Evolutionary conservation across 2,888 invertebrate genomes (phyloP), one percentile per base, ranked within the genome.

Genomic region (Heliconius erato): DNA sequence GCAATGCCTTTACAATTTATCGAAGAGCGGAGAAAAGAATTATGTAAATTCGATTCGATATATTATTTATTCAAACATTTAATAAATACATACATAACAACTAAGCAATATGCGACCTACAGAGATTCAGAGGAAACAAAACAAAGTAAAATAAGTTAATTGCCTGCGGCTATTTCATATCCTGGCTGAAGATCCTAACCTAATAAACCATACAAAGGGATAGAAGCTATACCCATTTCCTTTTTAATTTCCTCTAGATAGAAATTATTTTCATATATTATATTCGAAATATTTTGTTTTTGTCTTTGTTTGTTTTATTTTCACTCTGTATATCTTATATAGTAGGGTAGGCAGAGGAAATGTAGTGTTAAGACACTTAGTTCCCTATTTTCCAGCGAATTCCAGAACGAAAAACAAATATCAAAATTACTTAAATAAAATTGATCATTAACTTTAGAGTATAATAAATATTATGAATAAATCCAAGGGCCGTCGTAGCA

Each of bases 161-260:
- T 84, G 88, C 86, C 86, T 83, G 86, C 81, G 82, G 86, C 84
- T 44, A 87, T 88, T 89, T 89, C 88, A 91, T 90, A 90, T 90
- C 91, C 91, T 89, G 82, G 14, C 82, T 63, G 63, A 28, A 67
- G 72, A 68, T 84, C 80, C 84, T 82, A 82, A 82, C 54, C 84
- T 74, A 84, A 84, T 78, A 84, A 49, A 67, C 71, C 68, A 76
- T 79, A 77, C 82, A 79, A 79, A 79, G 76, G 69, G 54, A 80
- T 74, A 59, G 63, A 72, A 72, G 67, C 72, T 28, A 74, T 74
- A 32, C 78, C 65, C 71, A 81, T 81, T 81, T 78, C 81, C 81
- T 81, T 81, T 78, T 81, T 78, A 81, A 77, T 81, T 63, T 81
- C 77, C 69, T 49, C 28, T 78, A 6, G 32, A 68, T 68, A 49